Evolutionary conservation across 2,113 vertebrate genomes (phyloP).

Genomic region (Elgaria multicarinata): DNA sequence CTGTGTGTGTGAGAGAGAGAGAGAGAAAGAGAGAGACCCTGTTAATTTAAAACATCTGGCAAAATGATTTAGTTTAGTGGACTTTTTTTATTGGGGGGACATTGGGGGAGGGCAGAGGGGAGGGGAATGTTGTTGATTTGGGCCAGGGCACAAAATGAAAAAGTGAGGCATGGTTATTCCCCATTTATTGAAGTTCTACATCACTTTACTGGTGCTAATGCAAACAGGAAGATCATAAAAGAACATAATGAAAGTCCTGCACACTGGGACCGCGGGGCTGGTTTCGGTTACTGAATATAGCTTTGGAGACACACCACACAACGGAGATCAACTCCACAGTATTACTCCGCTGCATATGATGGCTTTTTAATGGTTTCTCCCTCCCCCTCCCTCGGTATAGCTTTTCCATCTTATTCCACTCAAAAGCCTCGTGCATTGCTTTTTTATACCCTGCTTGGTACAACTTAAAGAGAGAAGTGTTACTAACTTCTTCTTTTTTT

Average conservation of each 20-base stretch:
- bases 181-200: conserved; percentile 68
- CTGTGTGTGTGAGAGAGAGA: not conserved
- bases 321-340: conserved; percentile 56
- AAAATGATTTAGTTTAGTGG: conserved; percentile 3
- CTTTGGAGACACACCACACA: conserved; percentile 64
- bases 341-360: conserved; percentile 10
- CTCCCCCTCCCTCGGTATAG: not conserved
- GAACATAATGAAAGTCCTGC: conserved; percentile 51
- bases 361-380: conserved; percentile 32
- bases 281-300: conserved; percentile 69
- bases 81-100: not conserved
- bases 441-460: not conserved
- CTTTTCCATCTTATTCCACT: conserved; percentile 15
- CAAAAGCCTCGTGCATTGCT: not conserved
- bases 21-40: not conserved
- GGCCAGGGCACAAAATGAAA: conserved; percentile 43
- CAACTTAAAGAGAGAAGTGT: not conserved
- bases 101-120: not conserved
- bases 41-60: conserved; percentile 6
- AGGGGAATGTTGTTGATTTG: conserved; percentile 54
- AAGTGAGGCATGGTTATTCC: conserved; percentile 41
- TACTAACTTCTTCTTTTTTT: not conserved
- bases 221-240: conserved; percentile 68
- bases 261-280: conserved; percentile 48
- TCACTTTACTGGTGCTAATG: conserved; percentile 62